These are phyloP conservation scores for Engraulis encrasicolus DNA, from an alignment of 2,113 vertebrate genomes.

Conservation along the genomic window DNA sequence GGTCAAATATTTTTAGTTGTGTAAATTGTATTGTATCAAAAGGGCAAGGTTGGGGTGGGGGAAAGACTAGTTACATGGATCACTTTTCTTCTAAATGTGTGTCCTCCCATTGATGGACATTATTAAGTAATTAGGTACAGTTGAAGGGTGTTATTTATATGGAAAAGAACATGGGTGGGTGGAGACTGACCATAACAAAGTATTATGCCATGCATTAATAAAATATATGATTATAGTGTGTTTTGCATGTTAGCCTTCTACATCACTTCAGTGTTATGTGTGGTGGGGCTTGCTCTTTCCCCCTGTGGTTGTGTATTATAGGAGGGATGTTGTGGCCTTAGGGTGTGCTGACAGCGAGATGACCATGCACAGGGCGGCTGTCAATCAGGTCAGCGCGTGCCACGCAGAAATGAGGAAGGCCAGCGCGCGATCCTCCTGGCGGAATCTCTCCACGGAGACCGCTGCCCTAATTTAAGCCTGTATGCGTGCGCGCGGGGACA, in stretches of 20 bases:
- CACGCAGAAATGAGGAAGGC: constrained; percentile 19
- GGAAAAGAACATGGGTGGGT: neutral
- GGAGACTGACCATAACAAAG: neutral
- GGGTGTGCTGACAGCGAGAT: constrained; percentile 16
- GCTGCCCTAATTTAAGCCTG: constrained; percentile 62
- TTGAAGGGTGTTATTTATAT: neutral
- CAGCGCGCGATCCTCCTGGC: constrained; percentile 16
- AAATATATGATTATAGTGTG: neutral
- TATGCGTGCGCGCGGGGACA: constrained; percentile 21
- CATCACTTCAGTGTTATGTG: neutral
- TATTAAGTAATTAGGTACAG: neutral
- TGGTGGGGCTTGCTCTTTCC: constrained; percentile 45
- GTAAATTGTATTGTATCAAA: constrained; percentile 66
- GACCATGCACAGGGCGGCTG: constrained; percentile 17
- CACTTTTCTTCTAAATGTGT: constrained; percentile 45
- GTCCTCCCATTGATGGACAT: neutral
- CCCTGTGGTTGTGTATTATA: neutral
- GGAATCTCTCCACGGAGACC: constrained; percentile 41
- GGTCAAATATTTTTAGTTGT: constrained; percentile 66
- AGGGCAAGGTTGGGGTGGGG: constrained; percentile 56
- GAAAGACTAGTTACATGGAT: constrained; percentile 13
- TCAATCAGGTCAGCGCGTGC: constrained; percentile 19
- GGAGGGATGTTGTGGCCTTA: constrained; percentile 7
- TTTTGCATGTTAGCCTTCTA: neutral
- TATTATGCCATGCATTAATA: neutral